Conservation (phyloP, 2,888 invertebrate species). For the Tinea pellionella region DNA sequence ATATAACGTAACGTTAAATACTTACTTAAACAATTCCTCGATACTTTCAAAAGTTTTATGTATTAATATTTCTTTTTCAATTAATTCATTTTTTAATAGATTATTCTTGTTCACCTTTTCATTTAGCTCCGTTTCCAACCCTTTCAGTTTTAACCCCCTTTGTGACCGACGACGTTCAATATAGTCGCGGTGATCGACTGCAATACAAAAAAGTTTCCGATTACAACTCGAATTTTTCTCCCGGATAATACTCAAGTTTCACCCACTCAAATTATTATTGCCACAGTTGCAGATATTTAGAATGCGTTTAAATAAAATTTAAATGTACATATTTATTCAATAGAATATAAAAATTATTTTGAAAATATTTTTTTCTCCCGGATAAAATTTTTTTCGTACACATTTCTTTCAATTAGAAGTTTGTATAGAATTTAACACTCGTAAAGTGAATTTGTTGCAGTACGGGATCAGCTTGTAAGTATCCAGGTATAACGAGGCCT, state of each 20-base stretch:
- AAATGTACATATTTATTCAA: too few species aligned
- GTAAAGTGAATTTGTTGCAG: too few species aligned
- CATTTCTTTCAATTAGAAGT: too few species aligned
- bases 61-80: constrained; percentile 22
- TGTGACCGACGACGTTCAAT: constrained; percentile 31
- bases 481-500: too few species aligned
- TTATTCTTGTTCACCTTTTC: constrained; percentile 27
- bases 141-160: constrained; percentile 21
- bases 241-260: neutral
- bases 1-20: neutral
- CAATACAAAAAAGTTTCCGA: neutral
- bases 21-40: constrained; percentile 35
- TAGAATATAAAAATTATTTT: too few species aligned
- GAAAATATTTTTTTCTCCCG: too few species aligned
- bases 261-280: neutral
- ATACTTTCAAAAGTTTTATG: constrained; percentile 30
- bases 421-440: too few species aligned
- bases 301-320: too few species aligned
- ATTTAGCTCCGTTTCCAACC: constrained; percentile 26
- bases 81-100: neutral
- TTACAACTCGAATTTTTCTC: neutral
- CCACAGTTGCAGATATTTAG: too few species aligned
- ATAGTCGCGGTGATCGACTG: constrained; percentile 47
- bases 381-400: too few species aligned
- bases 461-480: too few species aligned